Conservation (phyloP, 2,113 vertebrate genomes). For the Pipa parva region DNA sequence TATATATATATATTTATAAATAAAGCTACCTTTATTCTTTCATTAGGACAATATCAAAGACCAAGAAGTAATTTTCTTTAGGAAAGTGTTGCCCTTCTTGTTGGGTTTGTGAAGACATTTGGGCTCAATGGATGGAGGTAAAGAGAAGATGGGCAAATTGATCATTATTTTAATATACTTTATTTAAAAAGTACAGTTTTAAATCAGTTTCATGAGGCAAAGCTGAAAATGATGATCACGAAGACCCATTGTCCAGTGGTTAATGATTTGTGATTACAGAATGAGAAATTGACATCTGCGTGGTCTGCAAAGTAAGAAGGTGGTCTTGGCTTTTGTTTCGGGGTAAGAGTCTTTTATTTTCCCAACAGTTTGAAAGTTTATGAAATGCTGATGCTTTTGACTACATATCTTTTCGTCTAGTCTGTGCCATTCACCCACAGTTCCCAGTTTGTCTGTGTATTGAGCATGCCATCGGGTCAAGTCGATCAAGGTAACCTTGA, state of each 20-base stretch:
- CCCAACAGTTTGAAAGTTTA: slow-evolving; percentile 76
- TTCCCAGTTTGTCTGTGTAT: slow-evolving; percentile 72
- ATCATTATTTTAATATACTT: slow-evolving; percentile 84
- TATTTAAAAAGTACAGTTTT: slow-evolving; percentile 98
- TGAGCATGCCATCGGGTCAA: slow-evolving; percentile 71
- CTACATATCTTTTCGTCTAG: slow-evolving; percentile 69
- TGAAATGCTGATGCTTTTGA: slow-evolving; percentile 76
- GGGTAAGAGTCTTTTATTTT: slow-evolving; percentile 72
- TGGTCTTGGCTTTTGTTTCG: slow-evolving; percentile 56
- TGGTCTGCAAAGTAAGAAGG: slow-evolving; percentile 83
- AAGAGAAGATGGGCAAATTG: slow-evolving; percentile 47
- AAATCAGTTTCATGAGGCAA: slow-evolving; percentile 83
- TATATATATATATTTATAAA: too few species aligned
- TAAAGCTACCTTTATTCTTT: too few species aligned
- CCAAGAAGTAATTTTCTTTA: too few species aligned
- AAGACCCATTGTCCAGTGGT: slow-evolving; percentile 67
- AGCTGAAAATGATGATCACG: slow-evolving; percentile 81
- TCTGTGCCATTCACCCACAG: slow-evolving; percentile 66
- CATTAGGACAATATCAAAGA: too few species aligned
- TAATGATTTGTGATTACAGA: slow-evolving; percentile 60
- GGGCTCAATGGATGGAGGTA: too few species aligned
- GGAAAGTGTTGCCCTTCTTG: too few species aligned
- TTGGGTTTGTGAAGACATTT: too few species aligned
- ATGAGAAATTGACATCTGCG: slow-evolving; percentile 82
- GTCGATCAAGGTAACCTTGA: slow-evolving; percentile 83